Base-by-base conservation (phyloP, 2,113 vertebrate species). In the Datnioides undecimradiatus region DNA sequence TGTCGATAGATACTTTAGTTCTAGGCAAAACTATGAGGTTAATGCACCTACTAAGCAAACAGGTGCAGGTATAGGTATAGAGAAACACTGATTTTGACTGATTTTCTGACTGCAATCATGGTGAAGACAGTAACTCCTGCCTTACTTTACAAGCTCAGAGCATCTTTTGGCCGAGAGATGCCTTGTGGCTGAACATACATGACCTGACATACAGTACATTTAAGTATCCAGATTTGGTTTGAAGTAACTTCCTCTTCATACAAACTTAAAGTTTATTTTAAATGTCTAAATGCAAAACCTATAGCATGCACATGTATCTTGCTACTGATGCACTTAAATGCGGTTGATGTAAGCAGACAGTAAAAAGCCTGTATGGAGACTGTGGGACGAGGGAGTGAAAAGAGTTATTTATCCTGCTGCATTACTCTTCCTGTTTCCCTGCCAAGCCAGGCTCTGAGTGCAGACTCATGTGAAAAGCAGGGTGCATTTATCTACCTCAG, bases 401-500 rank as follows among this genome's bases (percentile, higher is more conserved):
- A 49, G 25, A 60, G 45, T 55, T 63, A 41, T 75, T 78, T 60
- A 40, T 69, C 31, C 78, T 52, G n/a, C 52, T 33, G n/a, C 48
- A 63, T 75, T 66, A 77, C 54, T 80, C 9, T 65, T 46, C 21
- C 40, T 21, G 17, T 54, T 68, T 52, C 23, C 41, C 67, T 33
- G 59, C 59, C 67, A 63, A 51, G 67, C 64, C n/a, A 2, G 29
- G 8, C 73, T 58, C 29, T 40, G 65, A 69, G 79, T 83, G 82
- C 64, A 60, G 49, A 38, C 41, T 76, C 40, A n/a, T 71, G 73
- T 64, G 59, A 74, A 85, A 80, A 60, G 65, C 43, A 36, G 1
- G 27, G 64, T 74, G 73, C 54, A 68, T 80, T 83, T 73, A 59
- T 85, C 73, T 63, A 16, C 64, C 40, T 58, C 71, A 16, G 69